Base-by-base conservation (phyloP, 2,888 invertebrate species). In the Iselma pallidipennis region DNA sequence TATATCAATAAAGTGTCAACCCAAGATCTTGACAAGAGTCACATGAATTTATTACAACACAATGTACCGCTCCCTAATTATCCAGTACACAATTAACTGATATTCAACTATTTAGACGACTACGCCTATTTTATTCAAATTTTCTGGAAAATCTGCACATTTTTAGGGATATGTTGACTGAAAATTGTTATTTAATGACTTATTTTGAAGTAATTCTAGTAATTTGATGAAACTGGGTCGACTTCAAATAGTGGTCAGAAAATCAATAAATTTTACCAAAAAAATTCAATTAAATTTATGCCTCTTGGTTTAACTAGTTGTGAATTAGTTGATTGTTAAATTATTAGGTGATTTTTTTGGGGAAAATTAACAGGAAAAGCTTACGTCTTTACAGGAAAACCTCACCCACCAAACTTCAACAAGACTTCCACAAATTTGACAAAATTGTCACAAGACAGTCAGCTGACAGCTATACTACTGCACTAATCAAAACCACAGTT, bases 391-490 rank as follows among this genome's bases (percentile, higher is more conserved):
- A 66, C 63, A 50, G 49, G 51, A 54, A 63, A 75, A 78, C 75
- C 72, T 75, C 76, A 75, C 76, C 75, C 74, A 76, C 73, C 67
- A 68, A 73, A 75, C 74, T 77, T 72, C 65, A 72, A 71, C 71
- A 68, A 70, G 61, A 68, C 66, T 62, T 65, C 53, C 63, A 53
- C 67, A 69, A 66, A 61, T 66, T 69, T 61, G 60, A 64, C 50
- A 55, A 67, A 66, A 68, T 72, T 75, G 74, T 79, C 80, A 80
- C 77, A 79, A 79, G 79, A 77, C 76, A 72, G 78, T 80, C 80
- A 80, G 80, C 79, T 79, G 78, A 79, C 79, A 70, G 59, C 61
- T 59, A 66, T n/a, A 59, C 28, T 59, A 52, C 49, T 52, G 42
- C 52, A 56, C 31, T 49, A 29, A 28, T 64, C 63, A 60, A 64